Evolutionary conservation across 92 coral and sea anemone genomes (phyloP), one percentile per base, ranked within the genome.

Genomic region (Umimayanthus chanpuru): DNA sequence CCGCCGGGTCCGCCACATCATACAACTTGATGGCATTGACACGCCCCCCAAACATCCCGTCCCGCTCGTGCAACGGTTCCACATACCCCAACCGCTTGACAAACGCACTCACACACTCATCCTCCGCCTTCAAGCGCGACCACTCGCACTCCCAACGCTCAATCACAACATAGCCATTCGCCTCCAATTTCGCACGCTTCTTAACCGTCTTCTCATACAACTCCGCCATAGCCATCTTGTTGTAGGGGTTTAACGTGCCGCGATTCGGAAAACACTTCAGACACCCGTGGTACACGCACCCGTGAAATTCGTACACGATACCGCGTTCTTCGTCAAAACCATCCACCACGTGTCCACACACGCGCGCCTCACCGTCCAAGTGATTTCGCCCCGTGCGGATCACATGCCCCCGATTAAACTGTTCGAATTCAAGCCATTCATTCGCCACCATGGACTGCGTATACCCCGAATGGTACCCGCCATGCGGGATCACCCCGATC

Each of bases 401-500:
- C 40, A 0, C 1, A 8, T 53, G 30, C 25, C 70, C 38, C 11
- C 14, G n/a, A 29, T 18, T 73, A 20, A 4, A 8, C 8, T 68
- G 21, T 0, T 14, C 15, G 6, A 2, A 86, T 11, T 75, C 23
- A 3, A 74, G 7, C 82, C 80, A 71, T 15, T 86, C 79, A 5
- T 49, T 30, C 3, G 89, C 82, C 23, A 50, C 0, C 4, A 30
- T 0, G 0, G 85, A 87, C 9, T 87, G 89, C 11, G 53, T 77
- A 10, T 41, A 39, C 5, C 64, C 18, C 1, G 73, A 75, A 0
- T 32, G 29, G 12, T 87, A 87, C 0, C 89, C 89, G 5, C 73
- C 73, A 5, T 83, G 85, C 9, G 89, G 89, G 15, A 87, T 77
- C 25, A 61, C 66, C 0, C 84, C 85, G 20, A 78, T 87, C 43